phyloP scores from a whole-genome alignment of 2,797 vertebrate species.

The Micromesistius poutassou region DNA sequence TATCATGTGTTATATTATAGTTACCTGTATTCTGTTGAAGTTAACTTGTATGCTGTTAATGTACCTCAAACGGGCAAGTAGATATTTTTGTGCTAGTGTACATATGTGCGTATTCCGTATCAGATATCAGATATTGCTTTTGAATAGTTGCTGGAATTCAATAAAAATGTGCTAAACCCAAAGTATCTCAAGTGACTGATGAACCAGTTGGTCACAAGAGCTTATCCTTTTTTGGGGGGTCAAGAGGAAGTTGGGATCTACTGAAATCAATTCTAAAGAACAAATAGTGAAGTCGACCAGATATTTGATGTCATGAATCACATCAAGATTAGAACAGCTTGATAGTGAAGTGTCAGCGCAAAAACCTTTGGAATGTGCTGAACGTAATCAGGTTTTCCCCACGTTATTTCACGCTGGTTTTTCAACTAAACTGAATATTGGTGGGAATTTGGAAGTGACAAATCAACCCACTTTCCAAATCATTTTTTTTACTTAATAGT shows the following conservation, averaged over 20 bases:
- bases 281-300: not conserved
- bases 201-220: not conserved
- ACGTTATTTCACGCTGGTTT: not conserved
- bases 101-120: constrained; percentile 27
- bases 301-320: not conserved
- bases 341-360: constrained; percentile 11
- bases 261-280: not conserved
- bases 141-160: constrained; percentile 43
- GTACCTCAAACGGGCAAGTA: not conserved
- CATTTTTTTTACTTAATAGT: not conserved
- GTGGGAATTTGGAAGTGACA: not conserved
- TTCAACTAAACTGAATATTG: not conserved
- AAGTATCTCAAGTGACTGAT: constrained; percentile 6
- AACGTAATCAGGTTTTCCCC: not conserved
- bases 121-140: constrained; percentile 54
- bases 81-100: constrained; percentile 13
- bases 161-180: constrained; percentile 21
- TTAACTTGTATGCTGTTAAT: not conserved
- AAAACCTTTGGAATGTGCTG: constrained; percentile 32
- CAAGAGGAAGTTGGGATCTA: not conserved
- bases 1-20: not conserved
- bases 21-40: not conserved
- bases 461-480: not conserved
- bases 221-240: not conserved
- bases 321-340: not conserved